phyloP scores from a whole-genome alignment of 1,140 invertebrate species.

The Diorhabda elongata region DNA sequence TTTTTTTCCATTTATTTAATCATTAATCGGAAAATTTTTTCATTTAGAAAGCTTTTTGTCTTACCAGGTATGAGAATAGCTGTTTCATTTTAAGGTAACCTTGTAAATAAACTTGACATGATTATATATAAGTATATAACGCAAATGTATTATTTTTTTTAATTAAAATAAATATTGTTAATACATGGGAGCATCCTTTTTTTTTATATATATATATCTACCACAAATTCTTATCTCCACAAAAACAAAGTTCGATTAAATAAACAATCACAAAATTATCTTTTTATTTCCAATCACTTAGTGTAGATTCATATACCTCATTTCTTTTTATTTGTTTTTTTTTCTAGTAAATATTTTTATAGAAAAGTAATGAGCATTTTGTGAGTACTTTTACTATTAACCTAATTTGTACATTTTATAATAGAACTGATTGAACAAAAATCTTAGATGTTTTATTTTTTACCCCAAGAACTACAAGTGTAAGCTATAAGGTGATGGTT shows the following conservation, averaged over 20 bases:
- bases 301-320: slow-evolving; percentile 12
- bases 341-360: not conserved
- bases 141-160: too few relatives aligned
- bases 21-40: too few relatives aligned
- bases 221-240: not conserved
- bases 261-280: not conserved
- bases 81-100: too few relatives aligned
- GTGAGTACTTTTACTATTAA: slow-evolving; percentile 12
- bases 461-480: not conserved
- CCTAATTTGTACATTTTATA: slow-evolving; percentile 13
- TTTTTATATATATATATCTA: not conserved
- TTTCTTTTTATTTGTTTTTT: slow-evolving; percentile 7
- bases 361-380: slow-evolving; percentile 7
- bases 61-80: too few relatives aligned
- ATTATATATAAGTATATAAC: too few relatives aligned
- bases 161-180: not conserved
- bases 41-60: too few relatives aligned
- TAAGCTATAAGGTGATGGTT: too few relatives aligned
- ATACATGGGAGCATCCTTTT: not conserved
- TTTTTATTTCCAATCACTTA: slow-evolving; percentile 6
- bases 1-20: too few relatives aligned
- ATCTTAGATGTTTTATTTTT: slow-evolving; percentile 5
- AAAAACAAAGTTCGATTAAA: not conserved
- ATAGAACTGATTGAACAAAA: slow-evolving; percentile 9
- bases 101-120: too few relatives aligned